Conservation (phyloP, 2,888 invertebrate species). For the Blomia tropicalis region DNA sequence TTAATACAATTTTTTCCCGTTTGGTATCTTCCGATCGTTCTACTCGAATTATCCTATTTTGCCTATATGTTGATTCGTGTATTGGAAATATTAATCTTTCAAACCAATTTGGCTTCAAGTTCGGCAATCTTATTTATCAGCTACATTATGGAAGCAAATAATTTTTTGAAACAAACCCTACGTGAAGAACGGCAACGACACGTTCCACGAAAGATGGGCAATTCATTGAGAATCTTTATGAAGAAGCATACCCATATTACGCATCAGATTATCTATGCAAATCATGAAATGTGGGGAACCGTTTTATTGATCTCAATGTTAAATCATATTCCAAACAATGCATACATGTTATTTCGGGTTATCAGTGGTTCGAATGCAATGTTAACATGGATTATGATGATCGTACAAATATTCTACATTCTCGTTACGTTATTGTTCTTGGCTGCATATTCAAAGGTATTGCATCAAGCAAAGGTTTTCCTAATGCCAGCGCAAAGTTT, state of each 20-base stretch:
- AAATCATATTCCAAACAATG: slow-evolving; percentile 3
- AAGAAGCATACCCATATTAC: neutral
- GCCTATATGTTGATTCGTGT: slow-evolving; percentile 1
- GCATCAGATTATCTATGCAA: slow-evolving; percentile 3
- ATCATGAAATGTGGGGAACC: neutral
- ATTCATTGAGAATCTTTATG: neutral
- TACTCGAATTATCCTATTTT: slow-evolving; percentile 1
- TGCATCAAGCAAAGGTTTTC: neutral
- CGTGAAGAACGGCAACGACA: neutral
- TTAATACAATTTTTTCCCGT: neutral
- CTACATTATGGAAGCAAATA: neutral
- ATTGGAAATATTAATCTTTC: neutral
- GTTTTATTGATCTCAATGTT: neutral
- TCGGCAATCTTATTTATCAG: neutral
- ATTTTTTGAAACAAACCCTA: neutral
- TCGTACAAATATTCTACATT: slow-evolving; percentile 6
- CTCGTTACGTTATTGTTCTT: neutral
- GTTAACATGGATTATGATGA: neutral
- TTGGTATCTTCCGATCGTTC: neutral
- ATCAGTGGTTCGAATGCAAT: neutral
- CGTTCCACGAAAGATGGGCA: neutral
- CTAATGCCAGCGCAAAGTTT: neutral
- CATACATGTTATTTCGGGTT: neutral
- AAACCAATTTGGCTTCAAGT: neutral
- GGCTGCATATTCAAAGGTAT: neutral